phyloP scores from a whole-genome alignment of 2,113 vertebrate species.

The Potamarius usumacintae region DNA sequence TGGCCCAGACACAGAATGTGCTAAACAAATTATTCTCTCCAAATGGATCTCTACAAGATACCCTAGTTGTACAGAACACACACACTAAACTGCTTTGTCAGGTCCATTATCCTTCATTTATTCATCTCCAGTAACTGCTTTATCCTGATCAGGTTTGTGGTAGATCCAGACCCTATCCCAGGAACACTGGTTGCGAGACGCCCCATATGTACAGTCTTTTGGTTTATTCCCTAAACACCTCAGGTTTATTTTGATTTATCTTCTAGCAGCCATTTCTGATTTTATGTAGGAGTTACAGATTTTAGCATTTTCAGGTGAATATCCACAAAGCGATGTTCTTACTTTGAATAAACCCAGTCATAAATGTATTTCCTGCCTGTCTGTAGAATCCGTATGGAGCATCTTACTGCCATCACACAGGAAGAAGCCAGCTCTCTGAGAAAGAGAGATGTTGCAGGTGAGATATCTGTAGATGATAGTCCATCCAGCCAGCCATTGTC shows the following conservation, averaged over 20 bases:
- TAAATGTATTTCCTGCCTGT: constrained; percentile 8
- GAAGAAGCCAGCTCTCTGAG: constrained; percentile 87
- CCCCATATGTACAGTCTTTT: neutral
- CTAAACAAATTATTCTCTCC: constrained; percentile 17
- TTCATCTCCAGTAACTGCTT: neutral
- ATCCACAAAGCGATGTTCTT: neutral
- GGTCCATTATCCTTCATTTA: neutral
- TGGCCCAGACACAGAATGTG: constrained; percentile 1
- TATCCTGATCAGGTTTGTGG: neutral
- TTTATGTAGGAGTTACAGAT: neutral
- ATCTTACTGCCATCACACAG: constrained; percentile 90
- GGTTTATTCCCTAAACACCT: neutral
- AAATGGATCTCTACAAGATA: constrained; percentile 29
- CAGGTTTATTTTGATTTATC: neutral
- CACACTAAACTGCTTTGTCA: neutral
- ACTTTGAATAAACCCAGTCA: neutral
- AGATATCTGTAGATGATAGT: constrained; percentile 21
- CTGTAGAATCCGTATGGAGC: constrained; percentile 88
- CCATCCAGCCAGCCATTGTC: too few species aligned
- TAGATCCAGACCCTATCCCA: neutral
- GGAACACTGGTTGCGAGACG: neutral
- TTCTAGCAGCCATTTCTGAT: neutral
- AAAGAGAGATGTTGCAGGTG: constrained; percentile 87
- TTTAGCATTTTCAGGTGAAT: neutral
- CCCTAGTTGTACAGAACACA: neutral